These are phyloP conservation scores for Epinotia ramella DNA, from an alignment of 2,888 invertebrate genomes.

Conservation along the genomic window DNA sequence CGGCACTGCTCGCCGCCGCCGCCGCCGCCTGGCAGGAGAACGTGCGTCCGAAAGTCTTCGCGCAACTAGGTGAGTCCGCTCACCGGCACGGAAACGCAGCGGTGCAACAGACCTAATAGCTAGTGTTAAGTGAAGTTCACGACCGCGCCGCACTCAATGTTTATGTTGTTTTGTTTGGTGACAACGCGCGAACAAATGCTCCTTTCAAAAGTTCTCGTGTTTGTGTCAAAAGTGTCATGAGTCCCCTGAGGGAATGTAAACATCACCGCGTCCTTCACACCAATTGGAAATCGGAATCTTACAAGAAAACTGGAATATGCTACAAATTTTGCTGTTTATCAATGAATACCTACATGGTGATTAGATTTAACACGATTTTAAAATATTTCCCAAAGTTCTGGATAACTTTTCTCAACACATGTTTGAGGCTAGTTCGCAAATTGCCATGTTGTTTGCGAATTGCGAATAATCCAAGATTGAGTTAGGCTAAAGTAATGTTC, in stretches of 20 bases:
- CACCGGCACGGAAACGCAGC: conserved; percentile 50
- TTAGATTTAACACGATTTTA: background rate
- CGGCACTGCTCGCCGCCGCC: conserved; percentile 84
- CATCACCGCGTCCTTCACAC: conserved; percentile 33
- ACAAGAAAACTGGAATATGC: conserved; percentile 16
- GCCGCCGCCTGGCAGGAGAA: conserved; percentile 95
- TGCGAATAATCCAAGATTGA: background rate
- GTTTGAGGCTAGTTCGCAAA: background rate
- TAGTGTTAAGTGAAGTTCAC: conserved; percentile 55
- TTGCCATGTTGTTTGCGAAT: conserved; percentile 3
- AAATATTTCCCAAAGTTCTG: conserved; percentile 2
- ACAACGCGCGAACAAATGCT: conserved; percentile 74
- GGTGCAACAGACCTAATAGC: conserved; percentile 69
- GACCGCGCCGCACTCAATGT: conserved; percentile 63
- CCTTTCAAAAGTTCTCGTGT: conserved; percentile 72
- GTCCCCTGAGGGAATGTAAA: conserved; percentile 51
- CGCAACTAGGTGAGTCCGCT: conserved; percentile 92
- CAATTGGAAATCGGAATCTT: conserved; percentile 27
- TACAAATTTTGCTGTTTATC: background rate
- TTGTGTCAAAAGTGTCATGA: conserved; percentile 67
- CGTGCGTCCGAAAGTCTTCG: conserved; percentile 96
- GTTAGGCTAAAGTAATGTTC: conserved; percentile 21
- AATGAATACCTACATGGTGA: background rate
- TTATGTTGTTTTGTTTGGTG: conserved; percentile 79
- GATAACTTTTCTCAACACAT: background rate